Base-by-base conservation (phyloP, 2,797 vertebrate genomes). In the Notolabrus celidotus region DNA sequence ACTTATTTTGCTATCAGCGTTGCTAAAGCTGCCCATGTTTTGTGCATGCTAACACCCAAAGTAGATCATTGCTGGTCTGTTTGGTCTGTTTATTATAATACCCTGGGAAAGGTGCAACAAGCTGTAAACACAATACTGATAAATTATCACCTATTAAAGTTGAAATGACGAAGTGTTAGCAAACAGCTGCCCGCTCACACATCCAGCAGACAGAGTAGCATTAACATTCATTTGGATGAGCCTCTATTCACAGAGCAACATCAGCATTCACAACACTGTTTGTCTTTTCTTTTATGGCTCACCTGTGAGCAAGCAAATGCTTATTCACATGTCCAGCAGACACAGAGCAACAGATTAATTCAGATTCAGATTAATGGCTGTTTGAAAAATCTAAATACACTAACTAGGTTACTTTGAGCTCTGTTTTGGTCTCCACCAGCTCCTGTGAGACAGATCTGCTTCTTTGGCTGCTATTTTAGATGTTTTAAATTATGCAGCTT, bases 71-170 rank as follows among this genome's bases (percentile, higher is more conserved):
- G 23, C 23, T 69, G 22, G 7, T 31, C 49, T 50, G 16, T 10
- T 31, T 31, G 31, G 15, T 49, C 54, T 41, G 5, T 10, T 45
- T 45, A 57, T 68, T 39, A 3, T 17, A 9, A 22, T 31, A 45
- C 12, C 50, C 17, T 23, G 16, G 49, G 27, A 31, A 31, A 53
- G 22, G 54, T 46, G 23, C 31, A 38, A 45, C 47, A 56, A 51
- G 11, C 52, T 67, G 29, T 55, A 36, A 73, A 59, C 56, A 55
- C 47, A 45, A 46, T 38, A 45, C 25, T 27, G 33, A 54, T 52
- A 50, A 7, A 42, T n/a, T 39, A 39, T 46, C 50, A 29, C 7
- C n/a, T 33, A 20, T 20, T 31, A 15, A 19, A 20, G 25, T 33
- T 7, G 22, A 42, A n/a, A 23, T 17, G 10, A 12, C 33, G 57